Evolutionary conservation across 1,140 invertebrate species (phyloP).

Genomic region (Anoplolepis gracilipes): DNA sequence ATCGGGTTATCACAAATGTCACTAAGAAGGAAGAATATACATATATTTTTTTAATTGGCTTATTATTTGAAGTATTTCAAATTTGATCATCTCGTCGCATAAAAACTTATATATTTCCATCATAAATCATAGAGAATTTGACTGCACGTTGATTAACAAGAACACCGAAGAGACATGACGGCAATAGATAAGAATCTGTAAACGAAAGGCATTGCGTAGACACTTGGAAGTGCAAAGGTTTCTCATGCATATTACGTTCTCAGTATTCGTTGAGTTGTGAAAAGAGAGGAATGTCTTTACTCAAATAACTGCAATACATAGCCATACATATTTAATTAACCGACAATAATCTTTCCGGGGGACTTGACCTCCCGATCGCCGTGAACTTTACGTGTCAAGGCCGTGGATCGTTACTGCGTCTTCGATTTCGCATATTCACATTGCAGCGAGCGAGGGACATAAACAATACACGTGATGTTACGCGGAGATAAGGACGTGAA

Average conservation of each 20-base stretch:
- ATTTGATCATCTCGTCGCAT: not conserved
- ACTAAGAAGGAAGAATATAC: slow-evolving; percentile 1
- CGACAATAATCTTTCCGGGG: slow-evolving; percentile 49
- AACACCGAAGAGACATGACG: not conserved
- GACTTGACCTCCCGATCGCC: not conserved
- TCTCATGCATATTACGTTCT: not conserved
- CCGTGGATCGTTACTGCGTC: slow-evolving; percentile 26
- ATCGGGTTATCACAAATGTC: slow-evolving; percentile 28
- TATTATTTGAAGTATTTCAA: slow-evolving; percentile 26
- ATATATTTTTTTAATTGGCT: not conserved
- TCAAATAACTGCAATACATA: not conserved
- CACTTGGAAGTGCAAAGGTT: not conserved
- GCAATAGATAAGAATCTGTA: not conserved
- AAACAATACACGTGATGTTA: slow-evolving; percentile 1
- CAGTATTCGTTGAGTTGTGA: not conserved
- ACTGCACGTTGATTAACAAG: not conserved
- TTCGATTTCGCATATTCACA: slow-evolving; percentile 29
- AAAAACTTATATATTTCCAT: not conserved
- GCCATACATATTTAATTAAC: slow-evolving; percentile 55
- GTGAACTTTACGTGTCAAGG: slow-evolving; percentile 58
- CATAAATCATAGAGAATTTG: slow-evolving; percentile 40
- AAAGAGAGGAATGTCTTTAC: slow-evolving; percentile 19
- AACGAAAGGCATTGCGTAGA: not conserved
- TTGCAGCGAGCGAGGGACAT: not conserved
- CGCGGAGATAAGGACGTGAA: not conserved